These are phyloP conservation scores for Natrix natrix DNA, from an alignment of 2,797 vertebrate genomes.

Conservation along the genomic window DNA sequence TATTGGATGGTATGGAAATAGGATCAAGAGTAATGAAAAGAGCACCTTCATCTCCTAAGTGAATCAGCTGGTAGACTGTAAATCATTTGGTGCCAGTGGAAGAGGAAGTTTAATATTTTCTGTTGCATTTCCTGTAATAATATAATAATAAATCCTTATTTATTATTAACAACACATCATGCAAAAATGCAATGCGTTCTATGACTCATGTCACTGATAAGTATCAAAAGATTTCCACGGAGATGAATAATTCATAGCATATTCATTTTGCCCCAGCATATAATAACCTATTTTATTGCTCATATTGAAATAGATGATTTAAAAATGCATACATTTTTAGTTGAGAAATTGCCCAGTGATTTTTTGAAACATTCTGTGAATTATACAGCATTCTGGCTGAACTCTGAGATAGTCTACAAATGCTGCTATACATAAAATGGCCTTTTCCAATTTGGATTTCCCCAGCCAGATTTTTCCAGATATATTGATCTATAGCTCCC, in stretches of 20 bases:
- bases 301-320: constrained; percentile 67
- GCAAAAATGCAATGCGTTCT: constrained; percentile 64
- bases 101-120: constrained; percentile 69
- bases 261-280: constrained; percentile 64
- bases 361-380: constrained; percentile 22
- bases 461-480: background rate
- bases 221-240: constrained; percentile 66
- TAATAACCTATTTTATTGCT: constrained; percentile 65
- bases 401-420: constrained; percentile 6
- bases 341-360: constrained; percentile 46
- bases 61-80: constrained; percentile 45
- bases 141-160: constrained; percentile 71
- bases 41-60: constrained; percentile 53
- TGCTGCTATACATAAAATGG: background rate
- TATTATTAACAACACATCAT: constrained; percentile 72
- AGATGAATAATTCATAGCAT: constrained; percentile 72
- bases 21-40: constrained; percentile 57
- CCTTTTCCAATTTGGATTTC: background rate
- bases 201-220: constrained; percentile 70
- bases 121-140: constrained; percentile 59
- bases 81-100: constrained; percentile 63
- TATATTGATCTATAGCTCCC: background rate
- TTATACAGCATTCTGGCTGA: background rate
- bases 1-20: constrained; percentile 60
- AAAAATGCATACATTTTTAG: constrained; percentile 63